A percentile compares a stretch with the other conserved stretches of the same genome.
phyloP scores from a whole-genome alignment of 2,113 vertebrate genomes.

The Bucco capensis region DNA sequence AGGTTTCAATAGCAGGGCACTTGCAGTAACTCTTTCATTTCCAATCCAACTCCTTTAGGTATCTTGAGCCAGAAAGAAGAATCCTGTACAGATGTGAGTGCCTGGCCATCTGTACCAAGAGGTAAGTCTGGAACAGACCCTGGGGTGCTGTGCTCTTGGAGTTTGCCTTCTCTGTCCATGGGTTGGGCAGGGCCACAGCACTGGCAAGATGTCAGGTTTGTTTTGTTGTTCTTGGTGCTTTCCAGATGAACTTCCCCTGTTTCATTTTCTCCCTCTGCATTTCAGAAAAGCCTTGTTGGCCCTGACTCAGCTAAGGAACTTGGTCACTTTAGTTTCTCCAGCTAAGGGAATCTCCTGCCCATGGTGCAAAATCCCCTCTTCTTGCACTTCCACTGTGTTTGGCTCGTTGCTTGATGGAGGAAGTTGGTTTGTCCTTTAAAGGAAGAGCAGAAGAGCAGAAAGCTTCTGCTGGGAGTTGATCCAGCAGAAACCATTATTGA shows the following conservation, averaged over 20 bases:
- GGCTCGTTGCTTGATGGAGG: not conserved
- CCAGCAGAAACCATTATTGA: not conserved
- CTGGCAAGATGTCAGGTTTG: not conserved
- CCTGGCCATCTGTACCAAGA: not conserved
- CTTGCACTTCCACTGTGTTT: not conserved
- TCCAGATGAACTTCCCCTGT: not conserved
- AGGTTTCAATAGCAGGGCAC: not conserved
- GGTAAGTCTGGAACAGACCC: slow-evolving; percentile 2
- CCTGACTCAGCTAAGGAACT: not conserved
- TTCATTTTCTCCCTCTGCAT: not conserved
- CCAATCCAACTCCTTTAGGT: not conserved
- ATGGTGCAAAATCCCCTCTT: not conserved
- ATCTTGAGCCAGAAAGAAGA: not conserved
- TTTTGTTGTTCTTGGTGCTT: not conserved
- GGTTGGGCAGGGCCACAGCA: not conserved
- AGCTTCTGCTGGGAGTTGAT: not conserved
- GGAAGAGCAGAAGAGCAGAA: not conserved
- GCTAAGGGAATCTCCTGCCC: not conserved
- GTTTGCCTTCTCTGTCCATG: not conserved
- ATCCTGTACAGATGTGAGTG: not conserved
- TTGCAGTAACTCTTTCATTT: not conserved
- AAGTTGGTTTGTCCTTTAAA: not conserved
- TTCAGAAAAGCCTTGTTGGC: not conserved
- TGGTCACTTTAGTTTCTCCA: not conserved
- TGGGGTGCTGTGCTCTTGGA: not conserved